Evolutionary conservation across 2,888 invertebrate genomes (phyloP), one percentile per base, ranked within the genome.

Genomic region (Syrista parreyssii): DNA sequence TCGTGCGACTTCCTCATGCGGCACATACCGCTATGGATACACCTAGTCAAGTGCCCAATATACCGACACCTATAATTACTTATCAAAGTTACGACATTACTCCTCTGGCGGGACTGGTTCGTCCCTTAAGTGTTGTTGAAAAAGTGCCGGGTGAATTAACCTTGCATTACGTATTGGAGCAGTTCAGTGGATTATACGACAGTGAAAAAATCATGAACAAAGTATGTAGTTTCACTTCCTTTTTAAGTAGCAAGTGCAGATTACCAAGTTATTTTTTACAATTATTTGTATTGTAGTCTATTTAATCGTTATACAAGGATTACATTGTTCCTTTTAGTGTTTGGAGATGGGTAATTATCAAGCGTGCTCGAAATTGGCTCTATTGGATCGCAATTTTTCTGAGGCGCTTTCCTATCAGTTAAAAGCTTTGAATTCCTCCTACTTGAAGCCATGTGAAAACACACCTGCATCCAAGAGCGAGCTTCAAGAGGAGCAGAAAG

Each of bases 1-100:
- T 96, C 4, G 94, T 96, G 72, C 95, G 95, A 89, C 93, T 95
- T 76, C 95, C 95, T 68, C 91, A 92, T 78, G 86, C 90, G 1
- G 85, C 88, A 30, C 89, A 91, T 68, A 84, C 89, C 75, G 89
- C 89, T 34, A 84, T 91, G 76, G 92, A 92, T 68, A 85, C 89
- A 6, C 92, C 92, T 23, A 89, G 88, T 82, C 91, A 91, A 84
- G 91, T 92, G 31, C 88, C 90, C n/a, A 88, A 88, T 80, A 89
- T 92, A 79, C 92, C 92, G 15, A 87, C 88, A 4, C 90, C 91
- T 30, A 87, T 89, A 35, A 91, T 92, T 79, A 91, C 90, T 69
- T 92, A 90, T 86, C 90, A 89, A 78, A 89, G 88, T 77, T 91
- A 89, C 68, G 90, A 90, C 68, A 83, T 88, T 4, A 85, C 88